A percentile compares a stretch with the other conserved stretches of the same genome.
Conservation (phyloP, 1,140 invertebrate species). For the Panonychus citri region DNA sequence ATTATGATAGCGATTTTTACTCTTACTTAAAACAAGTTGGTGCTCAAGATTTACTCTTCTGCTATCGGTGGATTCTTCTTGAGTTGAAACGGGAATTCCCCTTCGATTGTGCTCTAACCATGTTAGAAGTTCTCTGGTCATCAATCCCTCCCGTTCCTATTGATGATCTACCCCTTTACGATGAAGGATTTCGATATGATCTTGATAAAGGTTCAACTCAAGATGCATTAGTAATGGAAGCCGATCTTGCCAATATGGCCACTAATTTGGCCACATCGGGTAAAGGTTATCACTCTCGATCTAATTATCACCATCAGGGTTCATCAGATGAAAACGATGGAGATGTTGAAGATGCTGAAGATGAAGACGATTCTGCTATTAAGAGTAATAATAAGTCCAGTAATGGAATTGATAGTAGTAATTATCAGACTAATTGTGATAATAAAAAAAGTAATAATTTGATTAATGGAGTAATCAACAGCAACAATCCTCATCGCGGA, state of each 20-base stretch:
- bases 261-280: no score
- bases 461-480: no score
- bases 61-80: constrained; percentile 81
- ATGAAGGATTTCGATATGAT: not conserved
- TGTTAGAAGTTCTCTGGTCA: constrained; percentile 88
- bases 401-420: no score
- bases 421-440: no score
- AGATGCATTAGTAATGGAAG: not conserved
- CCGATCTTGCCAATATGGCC: not conserved
- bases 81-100: constrained; percentile 95
- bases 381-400: no score
- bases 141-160: constrained; percentile 48
- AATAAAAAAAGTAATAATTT: no score
- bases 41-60: constrained; percentile 79
- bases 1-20: constrained; percentile 76
- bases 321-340: not conserved
- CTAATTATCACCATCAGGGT: not conserved
- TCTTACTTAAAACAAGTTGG: constrained; percentile 50
- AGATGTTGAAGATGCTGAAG: not conserved
- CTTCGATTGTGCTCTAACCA: constrained; percentile 76
- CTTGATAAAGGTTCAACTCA: not conserved
- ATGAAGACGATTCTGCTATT: no score
- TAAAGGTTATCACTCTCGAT: no score
- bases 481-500: no score
- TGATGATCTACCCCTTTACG: not conserved